These are phyloP conservation scores for Brachyalestes nurse DNA, from an alignment of 2,797 vertebrate genomes.

Conservation along the genomic window DNA sequence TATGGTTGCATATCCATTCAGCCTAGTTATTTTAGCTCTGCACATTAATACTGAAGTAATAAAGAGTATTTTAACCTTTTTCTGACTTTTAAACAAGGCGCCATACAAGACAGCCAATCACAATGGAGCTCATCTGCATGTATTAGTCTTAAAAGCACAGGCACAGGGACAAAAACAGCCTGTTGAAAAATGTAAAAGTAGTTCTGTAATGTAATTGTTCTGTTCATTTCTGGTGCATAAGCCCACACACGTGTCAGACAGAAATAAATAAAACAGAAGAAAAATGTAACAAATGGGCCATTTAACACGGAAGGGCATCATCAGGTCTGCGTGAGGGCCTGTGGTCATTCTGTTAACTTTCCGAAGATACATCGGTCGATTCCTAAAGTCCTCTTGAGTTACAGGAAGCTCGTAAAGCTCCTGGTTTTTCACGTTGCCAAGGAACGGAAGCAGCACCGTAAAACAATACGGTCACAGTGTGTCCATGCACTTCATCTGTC, in stretches of 20 bases:
- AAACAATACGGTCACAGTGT: conserved; percentile 4
- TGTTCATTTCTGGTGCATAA: background rate
- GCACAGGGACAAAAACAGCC: no score
- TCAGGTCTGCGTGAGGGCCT: conserved; percentile 34
- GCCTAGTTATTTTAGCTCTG: no score
- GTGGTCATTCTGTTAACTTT: conserved; percentile 56
- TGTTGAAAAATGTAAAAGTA: background rate
- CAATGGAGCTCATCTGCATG: no score
- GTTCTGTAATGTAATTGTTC: no score
- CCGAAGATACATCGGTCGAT: conserved; percentile 66
- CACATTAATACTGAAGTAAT: no score
- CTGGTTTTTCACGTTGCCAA: conserved; percentile 17
- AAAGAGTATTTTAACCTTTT: no score
- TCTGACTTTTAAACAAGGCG: no score
- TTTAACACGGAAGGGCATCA: conserved; percentile 8
- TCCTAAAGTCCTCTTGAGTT: conserved; percentile 55
- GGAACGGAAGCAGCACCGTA: conserved; percentile 11
- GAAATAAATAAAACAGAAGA: no score
- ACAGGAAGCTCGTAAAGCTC: conserved; percentile 44
- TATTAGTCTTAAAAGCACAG: no score
- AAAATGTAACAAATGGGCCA: background rate
- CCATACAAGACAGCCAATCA: no score
- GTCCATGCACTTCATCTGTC: background rate
- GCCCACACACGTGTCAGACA: background rate
- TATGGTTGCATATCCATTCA: no score